phyloP scores from a whole-genome alignment of 92 coral and sea anemone species.

The Plumapathes pennacea region DNA sequence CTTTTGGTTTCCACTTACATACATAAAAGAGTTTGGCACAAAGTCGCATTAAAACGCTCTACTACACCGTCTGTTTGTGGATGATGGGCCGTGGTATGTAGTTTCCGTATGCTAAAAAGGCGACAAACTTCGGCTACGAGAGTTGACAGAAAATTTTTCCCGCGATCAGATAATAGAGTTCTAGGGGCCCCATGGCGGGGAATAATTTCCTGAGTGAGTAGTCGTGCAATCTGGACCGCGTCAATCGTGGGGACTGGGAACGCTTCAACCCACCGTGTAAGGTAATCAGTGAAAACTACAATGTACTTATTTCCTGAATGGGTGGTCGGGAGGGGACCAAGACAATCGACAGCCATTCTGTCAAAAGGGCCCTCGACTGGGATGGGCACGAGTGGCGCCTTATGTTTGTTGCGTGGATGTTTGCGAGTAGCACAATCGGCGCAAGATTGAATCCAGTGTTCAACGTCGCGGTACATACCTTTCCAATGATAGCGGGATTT shows the following conservation, averaged over 20 bases:
- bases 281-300: conserved; percentile 36
- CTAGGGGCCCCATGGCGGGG: conserved; percentile 49
- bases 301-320: conserved; percentile 25
- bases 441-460: conserved; percentile 40
- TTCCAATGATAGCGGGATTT: conserved; percentile 36
- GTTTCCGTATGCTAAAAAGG: conserved; percentile 25
- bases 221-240: no score
- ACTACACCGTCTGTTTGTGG: conserved; percentile 17
- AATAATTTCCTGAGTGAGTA: conserved; percentile 21
- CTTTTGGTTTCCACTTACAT: conserved; percentile 14
- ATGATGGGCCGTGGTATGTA: conserved; percentile 15
- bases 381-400: conserved; percentile 22
- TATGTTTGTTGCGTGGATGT: conserved; percentile 16
- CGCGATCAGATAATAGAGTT: conserved; percentile 52
- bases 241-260: conserved; percentile 32
- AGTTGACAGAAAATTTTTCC: conserved; percentile 47
- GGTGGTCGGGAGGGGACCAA: conserved; percentile 40
- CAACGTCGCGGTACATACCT: conserved; percentile 45
- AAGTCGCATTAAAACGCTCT: conserved; percentile 12
- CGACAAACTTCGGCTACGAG: conserved; percentile 56
- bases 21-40: conserved; percentile 17
- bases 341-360: conserved; percentile 29
- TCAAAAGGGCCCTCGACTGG: conserved; percentile 34
- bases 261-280: conserved; percentile 59
- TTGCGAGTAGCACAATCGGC: conserved; percentile 32